Base-by-base conservation (phyloP, 2,888 invertebrate genomes). In the Netelia melanura region DNA sequence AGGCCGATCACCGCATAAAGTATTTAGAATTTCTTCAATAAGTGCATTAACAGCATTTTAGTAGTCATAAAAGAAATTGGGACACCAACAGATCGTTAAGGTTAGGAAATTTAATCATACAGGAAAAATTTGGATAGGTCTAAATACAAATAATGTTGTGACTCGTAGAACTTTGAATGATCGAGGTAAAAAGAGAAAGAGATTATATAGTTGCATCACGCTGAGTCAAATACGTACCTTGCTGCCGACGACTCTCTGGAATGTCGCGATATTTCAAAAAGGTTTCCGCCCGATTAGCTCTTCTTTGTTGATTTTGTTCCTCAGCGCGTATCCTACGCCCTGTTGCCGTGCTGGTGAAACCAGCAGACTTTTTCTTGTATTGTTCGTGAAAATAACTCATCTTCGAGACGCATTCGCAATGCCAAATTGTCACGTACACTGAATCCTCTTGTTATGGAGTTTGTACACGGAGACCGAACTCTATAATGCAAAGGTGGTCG, bases 191-290 rank as follows among this genome's bases (percentile, higher is more conserved):
- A 10, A 8, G 9, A 30, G 1, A 58, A 25, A 44, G 25, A 64
- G 48, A 25, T 76, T 38, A 38, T 43, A 0, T 10, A 8, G 8
- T 10, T 44, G 6, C 43, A 9, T 8, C 9, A 65, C 38, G 1
- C 10, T 17, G 17, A 78, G 10, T 25, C n/a, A 11, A 61, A 62
- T n/a, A 56, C 65, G 23, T 83, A 87, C 86, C 83, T 70, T 80
- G 30, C 30, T 30, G 14, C 9, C 43, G 6, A 0, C 62, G 2
- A 6, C 64, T 65, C 9, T 43, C 52, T 2, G 72, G 17, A 0
- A 87, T 17, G 5, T 83, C 61, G 9, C 89, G 86, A 38, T 87
- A 79, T 5, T 58, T 62, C 5, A 80, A 68, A 5, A 87, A 89
- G 14, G 44, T 11, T 2, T 74, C 58, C 0, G 54, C 68, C 1